Base-by-base conservation (phyloP, 2,888 invertebrate species). In the Oligia fasciuncula region DNA sequence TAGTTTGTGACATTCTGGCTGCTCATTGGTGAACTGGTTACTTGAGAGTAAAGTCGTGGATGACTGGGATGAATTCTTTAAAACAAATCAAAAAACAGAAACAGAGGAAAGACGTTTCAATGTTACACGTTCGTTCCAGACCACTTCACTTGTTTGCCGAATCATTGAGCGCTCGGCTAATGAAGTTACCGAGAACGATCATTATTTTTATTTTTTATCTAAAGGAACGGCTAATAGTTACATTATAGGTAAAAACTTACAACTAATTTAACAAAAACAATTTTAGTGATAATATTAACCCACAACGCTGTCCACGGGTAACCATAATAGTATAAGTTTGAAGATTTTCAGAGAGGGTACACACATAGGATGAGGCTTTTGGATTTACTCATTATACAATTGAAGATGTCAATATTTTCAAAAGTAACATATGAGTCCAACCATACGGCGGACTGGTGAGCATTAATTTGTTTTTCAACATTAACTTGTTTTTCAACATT, bases 81-180 rank as follows among this genome's bases (percentile, higher is more conserved):
- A 49, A 73, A 65, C 9, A 35, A 23, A 49, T 35, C 8, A 23
- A 19, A n/a, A 43, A 71, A 23, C 14, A 19, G 2, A 75, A 49
- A 75, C 23, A 40, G 40, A 69, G 35, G 46, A 57, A n/a, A 17
- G 2, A 11, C 8, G 23, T 60, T 77, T 49, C n/a, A 62, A 51
- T 23, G 23, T 35, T 76, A 71, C 43, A 43, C 4, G 29, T 66
- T 70, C 40, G 40, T 49, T 57, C 29, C 40, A 69, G 17, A 23
- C 5, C 6, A 46, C n/a, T 72, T 54, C 35, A 54, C 54, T 54
- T 68, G 35, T 73, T 73, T 73, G 67, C n/a, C 35, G 40, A 68
- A 13, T 68, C 67, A 29, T 67, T 63, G 46, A 63, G 14, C 62
- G 4, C 46, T 62, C 2, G 14, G 73, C 51, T 54, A 17, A 40